Evolutionary conservation across 1,140 invertebrate genomes (phyloP).

Genomic region (Saccostrea cuccullata): DNA sequence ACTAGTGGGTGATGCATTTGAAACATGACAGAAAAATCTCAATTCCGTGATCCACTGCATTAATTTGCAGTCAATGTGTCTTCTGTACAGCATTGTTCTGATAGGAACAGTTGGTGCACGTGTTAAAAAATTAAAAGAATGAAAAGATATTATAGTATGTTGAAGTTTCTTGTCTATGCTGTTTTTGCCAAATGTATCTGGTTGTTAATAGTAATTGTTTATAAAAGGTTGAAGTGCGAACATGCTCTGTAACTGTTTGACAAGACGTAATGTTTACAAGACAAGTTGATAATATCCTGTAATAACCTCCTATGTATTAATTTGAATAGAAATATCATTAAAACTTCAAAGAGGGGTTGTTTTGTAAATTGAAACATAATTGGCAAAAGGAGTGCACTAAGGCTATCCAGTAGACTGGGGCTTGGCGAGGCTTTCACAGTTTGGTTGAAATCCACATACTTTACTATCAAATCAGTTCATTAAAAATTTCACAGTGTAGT

Average conservation of each 20-base stretch:
- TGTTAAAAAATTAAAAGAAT: neutral
- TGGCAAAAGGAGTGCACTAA: neutral
- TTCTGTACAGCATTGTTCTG: neutral
- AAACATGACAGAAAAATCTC: neutral
- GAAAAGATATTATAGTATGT: neutral
- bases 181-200: neutral
- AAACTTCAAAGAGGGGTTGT: neutral
- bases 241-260: neutral
- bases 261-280: neutral
- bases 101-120: neutral
- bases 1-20: neutral
- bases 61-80: neutral
- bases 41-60: neutral
- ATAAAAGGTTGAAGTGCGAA: neutral
- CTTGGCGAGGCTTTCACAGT: neutral
- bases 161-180: neutral
- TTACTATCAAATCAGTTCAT: neutral
- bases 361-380: neutral
- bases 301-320: neutral
- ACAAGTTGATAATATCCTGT: neutral
- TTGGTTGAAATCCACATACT: neutral
- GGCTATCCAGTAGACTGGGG: neutral
- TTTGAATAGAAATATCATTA: neutral
- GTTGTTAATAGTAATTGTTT: neutral
- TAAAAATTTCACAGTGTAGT: neutral